These are phyloP conservation scores for Pipistrellus pipistrellus DNA, from an alignment of 2,797 vertebrate genomes.

Conservation along the genomic window DNA sequence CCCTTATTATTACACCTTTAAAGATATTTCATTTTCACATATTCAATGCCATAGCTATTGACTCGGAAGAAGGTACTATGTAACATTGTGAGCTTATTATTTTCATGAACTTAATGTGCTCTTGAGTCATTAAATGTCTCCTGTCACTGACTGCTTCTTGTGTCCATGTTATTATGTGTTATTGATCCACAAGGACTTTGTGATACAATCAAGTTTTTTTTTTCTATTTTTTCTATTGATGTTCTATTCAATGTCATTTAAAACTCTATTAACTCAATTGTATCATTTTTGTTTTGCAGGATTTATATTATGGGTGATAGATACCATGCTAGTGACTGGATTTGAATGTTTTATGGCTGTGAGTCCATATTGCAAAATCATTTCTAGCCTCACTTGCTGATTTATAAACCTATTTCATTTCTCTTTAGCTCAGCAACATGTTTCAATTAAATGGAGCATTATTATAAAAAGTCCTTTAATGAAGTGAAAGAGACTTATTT, in stretches of 20 bases:
- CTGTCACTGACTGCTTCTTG: constrained; percentile 44
- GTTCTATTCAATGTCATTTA: constrained; percentile 47
- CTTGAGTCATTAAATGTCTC: constrained; percentile 63
- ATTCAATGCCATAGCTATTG: constrained; percentile 67
- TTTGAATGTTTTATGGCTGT: neutral
- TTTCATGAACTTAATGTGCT: constrained; percentile 70
- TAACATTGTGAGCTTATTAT: constrained; percentile 53
- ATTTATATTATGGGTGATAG: neutral
- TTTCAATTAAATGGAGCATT: constrained; percentile 41
- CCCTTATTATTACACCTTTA: neutral
- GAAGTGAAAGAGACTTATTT: constrained; percentile 13
- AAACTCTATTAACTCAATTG: constrained; percentile 32
- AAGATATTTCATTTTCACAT: constrained; percentile 59
- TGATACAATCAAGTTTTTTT: constrained; percentile 46
- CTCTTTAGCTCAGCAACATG: neutral
- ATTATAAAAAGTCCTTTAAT: constrained; percentile 30
- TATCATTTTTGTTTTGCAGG: constrained; percentile 40
- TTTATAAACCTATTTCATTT: constrained; percentile 44
- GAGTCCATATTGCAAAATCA: neutral
- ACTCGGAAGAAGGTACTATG: constrained; percentile 60
- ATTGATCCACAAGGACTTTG: constrained; percentile 68
- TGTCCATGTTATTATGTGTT: constrained; percentile 54
- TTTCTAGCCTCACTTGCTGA: neutral
- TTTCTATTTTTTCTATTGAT: neutral
- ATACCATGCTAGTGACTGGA: neutral